These are phyloP conservation scores for Kuschelorhynchus macadamiae DNA, from an alignment of 2,888 invertebrate genomes.

Conservation along the genomic window DNA sequence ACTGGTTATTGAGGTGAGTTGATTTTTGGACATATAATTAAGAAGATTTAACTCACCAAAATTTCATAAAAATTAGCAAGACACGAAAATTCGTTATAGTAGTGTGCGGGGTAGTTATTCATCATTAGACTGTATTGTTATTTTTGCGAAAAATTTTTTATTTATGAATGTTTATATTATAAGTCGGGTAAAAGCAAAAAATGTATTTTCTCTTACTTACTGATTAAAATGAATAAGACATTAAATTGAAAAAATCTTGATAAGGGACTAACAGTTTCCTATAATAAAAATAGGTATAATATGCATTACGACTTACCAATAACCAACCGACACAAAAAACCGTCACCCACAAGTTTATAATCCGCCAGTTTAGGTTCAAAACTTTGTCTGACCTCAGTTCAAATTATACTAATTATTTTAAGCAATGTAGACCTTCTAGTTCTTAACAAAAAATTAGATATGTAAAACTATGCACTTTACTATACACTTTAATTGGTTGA, in stretches of 20 bases:
- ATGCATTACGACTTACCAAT: conserved; percentile 13
- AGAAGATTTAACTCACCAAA: no score
- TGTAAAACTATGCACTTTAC: conserved; percentile 24
- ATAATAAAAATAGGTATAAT: no score
- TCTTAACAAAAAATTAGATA: conserved; percentile 15
- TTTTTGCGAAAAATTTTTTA: neutral
- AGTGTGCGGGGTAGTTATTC: no score
- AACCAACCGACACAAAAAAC: conserved; percentile 15
- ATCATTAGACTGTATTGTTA: neutral
- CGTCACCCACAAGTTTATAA: conserved; percentile 22
- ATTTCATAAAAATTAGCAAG: no score
- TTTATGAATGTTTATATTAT: neutral
- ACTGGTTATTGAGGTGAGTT: no score
- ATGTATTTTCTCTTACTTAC: no score
- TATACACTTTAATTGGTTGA: conserved; percentile 7
- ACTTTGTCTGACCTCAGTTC: conserved; percentile 25
- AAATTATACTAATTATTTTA: conserved; percentile 25
- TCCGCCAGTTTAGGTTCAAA: conserved; percentile 7
- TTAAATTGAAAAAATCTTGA: no score
- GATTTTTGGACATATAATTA: no score
- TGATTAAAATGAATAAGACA: no score
- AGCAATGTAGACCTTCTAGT: conserved; percentile 1
- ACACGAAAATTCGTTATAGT: no score
- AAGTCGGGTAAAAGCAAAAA: no score
- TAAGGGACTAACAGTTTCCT: no score